Percentiles rank a stretch among this genome's conserved stretches.
These are phyloP conservation scores for Excalfactoria chinensis DNA, from an alignment of 2,113 vertebrate species.

Conservation along the genomic window DNA sequence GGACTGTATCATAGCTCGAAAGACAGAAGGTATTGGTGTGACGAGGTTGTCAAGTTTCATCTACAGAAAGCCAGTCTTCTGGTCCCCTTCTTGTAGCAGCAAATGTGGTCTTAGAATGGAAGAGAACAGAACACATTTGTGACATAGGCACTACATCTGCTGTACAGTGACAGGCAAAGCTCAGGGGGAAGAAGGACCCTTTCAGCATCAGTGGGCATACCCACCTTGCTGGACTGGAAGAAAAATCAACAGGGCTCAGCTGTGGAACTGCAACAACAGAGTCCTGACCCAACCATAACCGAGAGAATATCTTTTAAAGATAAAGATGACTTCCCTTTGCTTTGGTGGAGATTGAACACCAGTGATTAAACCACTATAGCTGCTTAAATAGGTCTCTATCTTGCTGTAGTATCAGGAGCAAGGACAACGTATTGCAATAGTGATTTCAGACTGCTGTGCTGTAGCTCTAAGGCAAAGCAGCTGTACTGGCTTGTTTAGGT, in stretches of 20 bases:
- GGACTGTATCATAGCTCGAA: background rate
- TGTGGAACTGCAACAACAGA: slow-evolving; percentile 19
- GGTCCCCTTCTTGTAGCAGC: slow-evolving; percentile 14
- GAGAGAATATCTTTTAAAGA: background rate
- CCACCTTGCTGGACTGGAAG: slow-evolving; percentile 46
- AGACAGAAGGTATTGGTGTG: background rate
- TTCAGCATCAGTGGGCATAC: slow-evolving; percentile 34
- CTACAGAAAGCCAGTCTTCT: background rate
- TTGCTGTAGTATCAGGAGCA: background rate
- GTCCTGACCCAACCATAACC: background rate
- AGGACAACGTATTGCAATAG: background rate
- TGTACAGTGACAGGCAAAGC: slow-evolving; percentile 54
- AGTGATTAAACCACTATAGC: background rate
- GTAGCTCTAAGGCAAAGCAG: slow-evolving; percentile 4
- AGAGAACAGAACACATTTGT: slow-evolving; percentile 45
- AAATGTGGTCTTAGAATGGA: slow-evolving; percentile 43
- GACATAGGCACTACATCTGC: slow-evolving; percentile 51
- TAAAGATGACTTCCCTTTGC: background rate
- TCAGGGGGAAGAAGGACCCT: slow-evolving; percentile 49
- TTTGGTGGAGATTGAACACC: background rate
- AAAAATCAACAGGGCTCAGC: slow-evolving; percentile 72
- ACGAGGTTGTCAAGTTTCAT: background rate
- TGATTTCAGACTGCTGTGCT: background rate
- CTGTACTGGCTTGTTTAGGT: background rate
- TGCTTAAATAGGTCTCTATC: slow-evolving; percentile 22